Evolutionary conservation across 2,113 vertebrate genomes (phyloP), one percentile per base, ranked within the genome.

Genomic region (Coptodon rendalli): DNA sequence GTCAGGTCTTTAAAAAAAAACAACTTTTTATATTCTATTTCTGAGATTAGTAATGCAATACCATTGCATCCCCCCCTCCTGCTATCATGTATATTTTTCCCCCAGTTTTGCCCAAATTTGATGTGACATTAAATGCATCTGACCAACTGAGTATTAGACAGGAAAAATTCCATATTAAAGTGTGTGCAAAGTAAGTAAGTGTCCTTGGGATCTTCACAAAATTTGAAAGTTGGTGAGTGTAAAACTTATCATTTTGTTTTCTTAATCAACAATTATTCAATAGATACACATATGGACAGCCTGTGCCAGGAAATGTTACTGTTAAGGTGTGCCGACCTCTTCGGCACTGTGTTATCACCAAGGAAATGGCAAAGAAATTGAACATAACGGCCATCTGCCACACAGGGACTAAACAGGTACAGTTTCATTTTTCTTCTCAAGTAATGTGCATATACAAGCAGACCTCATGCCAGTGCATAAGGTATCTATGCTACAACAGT

Each of bases 281-380:
- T 36, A 96, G 96, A 80, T 96, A 96, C 54, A 96, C 96, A 4
- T 96, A 89, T 17, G 93, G 94, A 57, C 95, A 96, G 81, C 92
- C 96, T 63, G 95, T 96, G 3, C 90, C 95, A 50, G 96, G 94
- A 14, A 86, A 9, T 59, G 82, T 87, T 8, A 16, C 9, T 6
- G 2, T 94, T 3, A 7, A 94, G 9, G 3, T 94, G 27, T 96
- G 94, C 36, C 83, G 92, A 83, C 84, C 85, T 11, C 0, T 89
- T 7, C 2, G 5, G 2, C 3, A 0, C 1, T 36, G 88, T 45
- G 0, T 2, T 2, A 4, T 7, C 2, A 1, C 17, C 14, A 54
- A 9, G n/a, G 68, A 50, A 50, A 17, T 50, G 48, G 3, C 16
- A 50, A 16, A 57, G 3, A 24, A 5, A 8, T 13, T 52, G 2